Base-by-base conservation (phyloP, 1,140 invertebrate species). In the Proctacanthus coquilletti region DNA sequence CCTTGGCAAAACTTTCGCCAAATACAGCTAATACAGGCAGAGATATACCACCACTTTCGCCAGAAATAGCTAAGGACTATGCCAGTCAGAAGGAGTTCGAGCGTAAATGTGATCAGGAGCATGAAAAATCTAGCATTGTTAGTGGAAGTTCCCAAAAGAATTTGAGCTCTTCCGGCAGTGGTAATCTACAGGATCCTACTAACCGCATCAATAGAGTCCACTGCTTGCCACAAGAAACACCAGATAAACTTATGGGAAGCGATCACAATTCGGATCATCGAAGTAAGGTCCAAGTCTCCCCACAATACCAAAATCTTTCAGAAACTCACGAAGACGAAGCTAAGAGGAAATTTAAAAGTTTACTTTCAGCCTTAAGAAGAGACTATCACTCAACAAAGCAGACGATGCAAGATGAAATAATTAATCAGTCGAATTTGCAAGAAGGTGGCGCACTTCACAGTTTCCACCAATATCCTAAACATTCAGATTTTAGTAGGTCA, bases 161-260 rank as follows among this genome's bases (percentile, higher is more conserved):
- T 32, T 15, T 6, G 17, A 39, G 38, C 11, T 39, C 38, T 21
- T n/a, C 10, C 30, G 15, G 36, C 5, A 38, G 36, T 38, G 14
- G 10, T 8, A 29, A 38, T 38, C 11, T 21, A 13, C 5, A 19
- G 10, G 20, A 21, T 15, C n/a, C n/a, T 25, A 25, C 6, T 25
- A 6, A 25, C n/a, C n/a, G n/a, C n/a, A n/a, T n/a, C n/a, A n/a
- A n/a, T n/a, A n/a, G n/a, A n/a, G n/a, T n/a, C n/a, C n/a, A n/a
- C n/a, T n/a, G n/a, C n/a, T n/a, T n/a, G n/a, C n/a, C n/a, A n/a
- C n/a, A n/a, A n/a, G n/a, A n/a, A n/a, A n/a, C n/a, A n/a, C n/a
- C n/a, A n/a, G n/a, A n/a, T n/a, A n/a, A n/a, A n/a, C n/a, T n/a
- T n/a, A n/a, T n/a, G n/a, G n/a, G n/a, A n/a, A n/a, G n/a, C n/a